Evolutionary conservation across 2,888 invertebrate species (phyloP).

Genomic region (Acleris sparsana): DNA sequence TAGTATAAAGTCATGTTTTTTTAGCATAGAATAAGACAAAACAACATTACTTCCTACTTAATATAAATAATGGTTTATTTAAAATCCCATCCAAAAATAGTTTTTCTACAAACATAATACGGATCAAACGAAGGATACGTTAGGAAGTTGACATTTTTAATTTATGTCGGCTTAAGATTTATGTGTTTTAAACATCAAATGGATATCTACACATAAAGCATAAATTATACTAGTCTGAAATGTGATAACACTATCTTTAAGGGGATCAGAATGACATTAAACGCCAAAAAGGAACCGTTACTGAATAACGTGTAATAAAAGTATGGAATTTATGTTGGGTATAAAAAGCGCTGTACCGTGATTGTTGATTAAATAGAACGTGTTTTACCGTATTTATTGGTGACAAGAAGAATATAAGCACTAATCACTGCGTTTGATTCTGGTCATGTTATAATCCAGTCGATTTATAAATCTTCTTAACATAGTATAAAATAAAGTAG

Average conservation of each 20-base stretch:
- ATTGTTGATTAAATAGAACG: background rate
- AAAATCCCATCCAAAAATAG: background rate
- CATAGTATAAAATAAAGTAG: too few species aligned
- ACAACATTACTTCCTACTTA: too few species aligned
- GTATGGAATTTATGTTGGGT: conserved; percentile 15
- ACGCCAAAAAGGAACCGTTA: conserved; percentile 20
- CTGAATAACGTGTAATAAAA: conserved; percentile 25
- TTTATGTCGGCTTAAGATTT: conserved; percentile 25
- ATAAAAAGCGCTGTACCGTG: conserved; percentile 1
- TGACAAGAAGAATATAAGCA: too few species aligned
- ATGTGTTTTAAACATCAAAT: conserved; percentile 25
- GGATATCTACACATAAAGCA: conserved; percentile 21
- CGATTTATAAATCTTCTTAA: too few species aligned
- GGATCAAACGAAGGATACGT: conserved; percentile 4
- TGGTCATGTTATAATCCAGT: too few species aligned
- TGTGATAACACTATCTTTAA: conserved; percentile 31
- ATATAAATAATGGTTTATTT: too few species aligned
- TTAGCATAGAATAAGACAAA: too few species aligned
- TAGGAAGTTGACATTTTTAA: conserved; percentile 10
- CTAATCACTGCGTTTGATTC: too few species aligned
- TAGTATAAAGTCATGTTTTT: background rate
- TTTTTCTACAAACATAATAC: background rate
- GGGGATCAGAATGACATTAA: conserved; percentile 24
- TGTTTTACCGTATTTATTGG: too few species aligned
- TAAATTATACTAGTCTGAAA: conserved; percentile 26